These are phyloP conservation scores for Diarsia mendica DNA, from an alignment of 2,888 invertebrate genomes.

Conservation along the genomic window DNA sequence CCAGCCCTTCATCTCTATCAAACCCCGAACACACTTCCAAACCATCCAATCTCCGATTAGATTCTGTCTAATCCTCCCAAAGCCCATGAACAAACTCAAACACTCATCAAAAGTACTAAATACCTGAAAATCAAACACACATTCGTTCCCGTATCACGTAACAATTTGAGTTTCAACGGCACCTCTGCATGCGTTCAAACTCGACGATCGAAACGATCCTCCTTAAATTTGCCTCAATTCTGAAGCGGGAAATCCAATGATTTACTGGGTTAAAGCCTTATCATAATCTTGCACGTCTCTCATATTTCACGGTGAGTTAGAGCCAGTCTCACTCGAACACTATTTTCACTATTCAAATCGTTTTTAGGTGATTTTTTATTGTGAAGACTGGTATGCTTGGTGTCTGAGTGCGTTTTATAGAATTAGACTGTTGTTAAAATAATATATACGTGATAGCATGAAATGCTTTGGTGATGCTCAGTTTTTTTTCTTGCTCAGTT, in stretches of 20 bases:
- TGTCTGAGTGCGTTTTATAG: not conserved
- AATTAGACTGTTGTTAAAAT: not conserved
- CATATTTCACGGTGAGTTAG: conserved; percentile 87
- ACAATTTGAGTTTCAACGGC: conserved; percentile 70
- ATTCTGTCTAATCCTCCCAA: not conserved
- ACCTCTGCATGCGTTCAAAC: conserved; percentile 65
- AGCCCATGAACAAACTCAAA: conserved; percentile 42
- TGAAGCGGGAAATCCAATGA: conserved; percentile 87
- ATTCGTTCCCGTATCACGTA: conserved; percentile 71
- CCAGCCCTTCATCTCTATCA: too few species aligned
- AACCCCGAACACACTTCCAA: too few species aligned
- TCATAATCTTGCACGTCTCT: conserved; percentile 89
- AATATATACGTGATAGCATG: not conserved
- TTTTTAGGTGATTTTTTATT: conserved; percentile 55
- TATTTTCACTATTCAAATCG: conserved; percentile 81
- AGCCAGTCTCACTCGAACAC: conserved; percentile 74
- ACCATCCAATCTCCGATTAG: too few species aligned
- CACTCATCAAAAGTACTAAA: conserved; percentile 45
- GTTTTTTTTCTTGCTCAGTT: too few species aligned
- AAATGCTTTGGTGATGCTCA: not conserved
- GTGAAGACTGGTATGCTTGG: not conserved
- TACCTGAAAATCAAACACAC: conserved; percentile 60
- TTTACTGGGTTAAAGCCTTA: conserved; percentile 87
- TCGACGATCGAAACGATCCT: too few species aligned
- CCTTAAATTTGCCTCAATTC: conserved; percentile 86